These are phyloP conservation scores for Syritta pipiens DNA, from an alignment of 2,888 invertebrate species.

Conservation along the genomic window DNA sequence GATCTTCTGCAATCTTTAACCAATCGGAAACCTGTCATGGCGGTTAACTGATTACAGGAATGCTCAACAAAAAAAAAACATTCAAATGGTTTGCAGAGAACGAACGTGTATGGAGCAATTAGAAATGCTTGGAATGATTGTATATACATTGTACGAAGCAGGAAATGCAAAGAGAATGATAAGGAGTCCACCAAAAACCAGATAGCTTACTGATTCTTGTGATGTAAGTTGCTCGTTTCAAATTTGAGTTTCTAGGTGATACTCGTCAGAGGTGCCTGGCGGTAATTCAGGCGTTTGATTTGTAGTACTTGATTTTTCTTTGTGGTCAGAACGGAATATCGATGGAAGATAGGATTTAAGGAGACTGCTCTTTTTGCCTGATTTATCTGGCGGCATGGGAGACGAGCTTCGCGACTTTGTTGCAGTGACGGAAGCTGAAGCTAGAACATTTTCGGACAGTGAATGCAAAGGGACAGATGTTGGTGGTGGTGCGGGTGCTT, in stretches of 20 bases:
- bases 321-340: conserved; percentile 71
- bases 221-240: conserved; percentile 15
- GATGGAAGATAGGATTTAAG: conserved; percentile 70
- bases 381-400: conserved; percentile 49
- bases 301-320: conserved; percentile 18
- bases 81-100: conserved; percentile 18
- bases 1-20: no score
- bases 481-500: conserved; percentile 75
- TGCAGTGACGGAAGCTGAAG: conserved; percentile 52
- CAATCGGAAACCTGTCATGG: no score
- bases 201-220: conserved; percentile 50
- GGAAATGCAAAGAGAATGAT: conserved; percentile 64
- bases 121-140: conserved; percentile 45
- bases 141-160: conserved; percentile 30
- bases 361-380: conserved; percentile 54
- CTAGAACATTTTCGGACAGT: conserved; percentile 52
- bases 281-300: conserved; percentile 3
- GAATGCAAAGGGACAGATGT: conserved; percentile 2
- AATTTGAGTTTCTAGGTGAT: conserved; percentile 60
- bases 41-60: no score
- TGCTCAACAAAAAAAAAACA: no score
- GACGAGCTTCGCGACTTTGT: conserved; percentile 46
- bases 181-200: conserved; percentile 20
- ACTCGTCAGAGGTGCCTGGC: conserved; percentile 25
- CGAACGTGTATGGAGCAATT: no score